Conservation (phyloP, 2,113 vertebrate species). For the Pardalotus punctatus region DNA sequence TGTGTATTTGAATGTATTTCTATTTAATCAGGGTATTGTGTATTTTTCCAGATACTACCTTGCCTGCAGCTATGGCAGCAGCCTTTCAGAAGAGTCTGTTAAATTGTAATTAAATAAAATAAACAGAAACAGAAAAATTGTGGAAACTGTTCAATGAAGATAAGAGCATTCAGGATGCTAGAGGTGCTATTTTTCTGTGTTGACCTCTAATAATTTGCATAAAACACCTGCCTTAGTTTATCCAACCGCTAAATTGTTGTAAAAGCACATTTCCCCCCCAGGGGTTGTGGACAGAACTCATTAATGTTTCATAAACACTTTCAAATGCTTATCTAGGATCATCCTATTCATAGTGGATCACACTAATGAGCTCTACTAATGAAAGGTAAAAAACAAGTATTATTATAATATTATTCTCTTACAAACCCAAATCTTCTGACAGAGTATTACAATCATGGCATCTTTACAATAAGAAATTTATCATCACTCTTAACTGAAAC, state of each 20-base stretch:
- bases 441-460: neutral
- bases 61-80: neutral
- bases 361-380: neutral
- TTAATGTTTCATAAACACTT: conserved; percentile 49
- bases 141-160: neutral
- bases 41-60: conserved; percentile 11
- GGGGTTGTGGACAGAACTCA: neutral
- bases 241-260: conserved; percentile 22
- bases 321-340: neutral
- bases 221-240: conserved; percentile 18
- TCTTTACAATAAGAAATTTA: neutral
- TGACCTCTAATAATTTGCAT: conserved; percentile 19
- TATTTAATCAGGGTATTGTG: conserved; percentile 13
- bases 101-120: conserved; percentile 9
- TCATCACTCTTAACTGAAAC: neutral
- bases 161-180: neutral
- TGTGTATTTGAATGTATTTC: neutral
- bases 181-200: neutral
- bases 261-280: neutral
- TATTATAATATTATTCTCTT: neutral
- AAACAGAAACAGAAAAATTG: neutral
- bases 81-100: conserved; percentile 7
- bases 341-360: neutral
- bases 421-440: neutral
- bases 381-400: neutral